phyloP scores from a whole-genome alignment of 1,140 invertebrate genomes.

The Anagrus nilaparvatae region DNA sequence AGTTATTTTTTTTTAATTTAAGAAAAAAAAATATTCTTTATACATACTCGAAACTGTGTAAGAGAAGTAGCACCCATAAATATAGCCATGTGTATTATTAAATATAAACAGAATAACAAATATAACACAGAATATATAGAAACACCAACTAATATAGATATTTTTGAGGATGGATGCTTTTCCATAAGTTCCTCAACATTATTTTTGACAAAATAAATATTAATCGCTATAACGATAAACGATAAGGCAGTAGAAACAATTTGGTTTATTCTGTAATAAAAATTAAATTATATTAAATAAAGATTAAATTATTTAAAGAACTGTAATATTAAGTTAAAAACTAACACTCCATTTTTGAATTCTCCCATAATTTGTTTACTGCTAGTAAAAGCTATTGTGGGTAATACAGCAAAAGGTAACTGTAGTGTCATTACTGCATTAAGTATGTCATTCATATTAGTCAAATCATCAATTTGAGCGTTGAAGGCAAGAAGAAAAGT shows the following conservation, averaged over 20 bases:
- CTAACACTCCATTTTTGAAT: constrained; percentile 65
- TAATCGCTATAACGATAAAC: constrained; percentile 66
- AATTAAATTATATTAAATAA: constrained; percentile 13
- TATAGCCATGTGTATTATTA: constrained; percentile 58
- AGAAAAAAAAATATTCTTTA: constrained; percentile 4
- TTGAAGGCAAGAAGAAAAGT: constrained; percentile 76
- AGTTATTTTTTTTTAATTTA: constrained; percentile 4
- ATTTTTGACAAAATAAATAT: constrained; percentile 67
- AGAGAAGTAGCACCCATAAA: constrained; percentile 49
- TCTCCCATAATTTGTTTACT: constrained; percentile 73
- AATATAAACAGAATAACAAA: constrained; percentile 59
- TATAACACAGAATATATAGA: constrained; percentile 54
- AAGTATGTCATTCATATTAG: constrained; percentile 78
- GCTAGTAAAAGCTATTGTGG: constrained; percentile 81
- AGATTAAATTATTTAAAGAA: background rate
- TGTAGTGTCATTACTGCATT: constrained; percentile 86
- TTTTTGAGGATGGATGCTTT: constrained; percentile 38
- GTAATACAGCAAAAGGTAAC: constrained; percentile 73
- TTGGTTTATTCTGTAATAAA: constrained; percentile 53
- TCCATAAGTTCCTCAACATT: constrained; percentile 41
- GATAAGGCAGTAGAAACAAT: constrained; percentile 57
- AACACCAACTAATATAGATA: constrained; percentile 47
- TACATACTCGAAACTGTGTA: constrained; percentile 29
- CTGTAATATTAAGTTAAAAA: constrained; percentile 14
- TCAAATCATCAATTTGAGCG: constrained; percentile 63